Evolutionary conservation across 2,888 invertebrate genomes (phyloP).

Genomic region (Drosophila greeni): DNA sequence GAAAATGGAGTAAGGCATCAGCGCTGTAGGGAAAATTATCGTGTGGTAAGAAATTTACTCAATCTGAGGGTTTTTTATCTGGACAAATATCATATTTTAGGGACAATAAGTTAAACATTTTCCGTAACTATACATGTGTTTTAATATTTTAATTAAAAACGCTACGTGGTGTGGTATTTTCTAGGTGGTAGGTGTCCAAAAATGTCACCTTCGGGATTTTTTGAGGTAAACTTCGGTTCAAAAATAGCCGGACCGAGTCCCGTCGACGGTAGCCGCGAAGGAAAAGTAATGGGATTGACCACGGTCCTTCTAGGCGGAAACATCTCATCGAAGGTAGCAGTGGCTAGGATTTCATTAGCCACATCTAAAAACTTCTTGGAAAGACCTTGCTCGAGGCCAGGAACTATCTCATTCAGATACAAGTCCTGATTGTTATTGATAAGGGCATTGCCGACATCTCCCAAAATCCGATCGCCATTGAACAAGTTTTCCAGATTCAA

Average conservation of each 20-base stretch:
- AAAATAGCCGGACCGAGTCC: conserved; percentile 54
- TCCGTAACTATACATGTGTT: not conserved
- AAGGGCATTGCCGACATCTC: conserved; percentile 77
- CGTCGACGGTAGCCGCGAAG: conserved; percentile 22
- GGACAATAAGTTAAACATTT: not conserved
- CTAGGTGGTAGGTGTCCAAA: conserved; percentile 46
- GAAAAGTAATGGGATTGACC: conserved; percentile 55
- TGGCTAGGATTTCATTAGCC: conserved; percentile 76
- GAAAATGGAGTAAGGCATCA: conserved; percentile 75
- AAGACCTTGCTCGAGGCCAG: conserved; percentile 77
- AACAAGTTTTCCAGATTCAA: conserved; percentile 77
- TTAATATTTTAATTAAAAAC: no score
- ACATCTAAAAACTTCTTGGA: conserved; percentile 77
- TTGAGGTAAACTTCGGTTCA: conserved; percentile 41
- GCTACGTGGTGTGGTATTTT: conserved; percentile 1
- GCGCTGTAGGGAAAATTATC: conserved; percentile 63
- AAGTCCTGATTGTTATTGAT: conserved; percentile 78
- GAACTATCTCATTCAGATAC: conserved; percentile 77
- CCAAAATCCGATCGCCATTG: conserved; percentile 76
- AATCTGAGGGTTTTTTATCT: not conserved
- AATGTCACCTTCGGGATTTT: conserved; percentile 56
- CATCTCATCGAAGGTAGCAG: conserved; percentile 79
- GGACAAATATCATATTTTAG: not conserved
- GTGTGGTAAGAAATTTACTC: conserved; percentile 25
- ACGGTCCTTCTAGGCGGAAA: conserved; percentile 73